Base-by-base conservation (phyloP, 2,888 invertebrate genomes). In the Limnephilus lunatus region DNA sequence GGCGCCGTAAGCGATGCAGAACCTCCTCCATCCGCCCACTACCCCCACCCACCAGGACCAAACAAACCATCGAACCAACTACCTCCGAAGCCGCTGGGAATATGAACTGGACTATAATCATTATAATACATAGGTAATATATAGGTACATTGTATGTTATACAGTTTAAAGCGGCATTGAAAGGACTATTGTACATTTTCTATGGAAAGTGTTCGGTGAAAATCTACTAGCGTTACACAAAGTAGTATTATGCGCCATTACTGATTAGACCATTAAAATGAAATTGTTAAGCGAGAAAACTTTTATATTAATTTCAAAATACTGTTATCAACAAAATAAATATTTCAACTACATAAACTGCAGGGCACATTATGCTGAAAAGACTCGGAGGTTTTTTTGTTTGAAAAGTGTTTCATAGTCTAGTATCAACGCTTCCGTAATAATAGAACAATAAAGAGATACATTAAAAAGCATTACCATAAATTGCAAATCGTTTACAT, bases 1-100 rank as follows among this genome's bases (percentile, higher is more conserved):
- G 87, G 86, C 91, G 86, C 81, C 88, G 53, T 30, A 48, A 86
- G 39, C 39, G 86, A 44, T n/a, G 86, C 48, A 44, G 86, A 48
- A 48, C 48, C 48, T 3, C 82, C 31, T 31, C 12, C 15, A 81
- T 2, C 25, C 3, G 0, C 2, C 81, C 81, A 2, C 81, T 14
- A 81, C 4, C 11, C 30, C 9, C 48, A n/a, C 68, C 68, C 68
- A 68, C 25, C 68, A 25, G 68, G 9, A 11, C 25, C 68, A 68
- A 68, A 68, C 68, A 68, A 68, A 68, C 68, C 68, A 19, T 68
- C 68, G 68, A 68, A 68, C 68, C 68, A 7, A 68, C 25, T 25
- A 68, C 68, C 68, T 25, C 25, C 9, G 68, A 7, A 25, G 68
- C 68, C 68, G 25, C 25, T 68, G 68, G 68, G 68, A 68, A 68